Conservation (phyloP, 2,797 vertebrate species). For the Lacerta agilis region DNA sequence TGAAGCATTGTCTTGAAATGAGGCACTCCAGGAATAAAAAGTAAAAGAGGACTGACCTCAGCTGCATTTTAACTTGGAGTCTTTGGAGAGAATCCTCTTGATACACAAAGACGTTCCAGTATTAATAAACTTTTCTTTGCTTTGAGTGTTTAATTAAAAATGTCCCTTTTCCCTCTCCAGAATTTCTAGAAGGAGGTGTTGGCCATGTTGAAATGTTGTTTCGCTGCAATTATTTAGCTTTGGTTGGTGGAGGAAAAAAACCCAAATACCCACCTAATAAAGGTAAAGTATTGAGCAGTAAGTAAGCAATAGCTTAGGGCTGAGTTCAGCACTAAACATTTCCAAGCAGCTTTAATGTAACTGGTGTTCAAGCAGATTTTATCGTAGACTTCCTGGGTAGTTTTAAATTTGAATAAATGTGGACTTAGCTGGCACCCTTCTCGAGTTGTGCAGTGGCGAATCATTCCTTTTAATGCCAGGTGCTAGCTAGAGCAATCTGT, state of each 20-base stretch:
- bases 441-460: background rate
- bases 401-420: background rate
- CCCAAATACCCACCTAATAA: constrained; percentile 99
- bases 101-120: background rate
- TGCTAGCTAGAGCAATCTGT: background rate
- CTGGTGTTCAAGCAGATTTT: background rate
- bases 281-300: constrained; percentile 80
- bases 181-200: constrained; percentile 96
- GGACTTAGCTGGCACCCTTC: background rate
- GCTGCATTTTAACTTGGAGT: background rate
- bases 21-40: background rate
- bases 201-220: constrained; percentile 99
- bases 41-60: background rate
- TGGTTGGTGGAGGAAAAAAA: constrained; percentile 98
- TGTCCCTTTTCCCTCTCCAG: constrained; percentile 76
- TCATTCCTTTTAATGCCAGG: background rate
- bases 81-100: background rate
- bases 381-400: background rate
- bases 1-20: background rate
- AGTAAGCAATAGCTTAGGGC: fast-evolving
- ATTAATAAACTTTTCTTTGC: background rate
- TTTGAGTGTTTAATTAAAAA: background rate
- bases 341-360: background rate
- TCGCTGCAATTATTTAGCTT: constrained; percentile 96
- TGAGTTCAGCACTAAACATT: background rate